Conservation (phyloP, 2,888 invertebrate species). For the Axea sp. region DNA sequence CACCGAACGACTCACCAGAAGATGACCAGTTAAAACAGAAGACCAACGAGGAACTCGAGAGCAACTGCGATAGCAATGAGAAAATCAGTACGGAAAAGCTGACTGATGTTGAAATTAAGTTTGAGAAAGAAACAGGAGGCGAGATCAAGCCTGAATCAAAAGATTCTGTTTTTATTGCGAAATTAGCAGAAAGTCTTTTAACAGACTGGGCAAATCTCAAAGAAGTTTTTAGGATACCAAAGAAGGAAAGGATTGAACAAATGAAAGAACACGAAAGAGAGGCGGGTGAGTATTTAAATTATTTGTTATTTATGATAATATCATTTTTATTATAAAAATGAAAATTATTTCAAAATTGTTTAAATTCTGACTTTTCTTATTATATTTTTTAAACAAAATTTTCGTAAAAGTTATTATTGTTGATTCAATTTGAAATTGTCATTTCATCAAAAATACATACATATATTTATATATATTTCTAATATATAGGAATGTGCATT, state of each 20-base stretch:
- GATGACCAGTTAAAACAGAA: constrained; percentile 72
- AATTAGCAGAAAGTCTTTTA: constrained; percentile 84
- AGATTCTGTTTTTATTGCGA: constrained; percentile 73
- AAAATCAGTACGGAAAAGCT: constrained; percentile 63
- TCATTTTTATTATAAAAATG: no score
- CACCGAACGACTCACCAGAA: constrained; percentile 74
- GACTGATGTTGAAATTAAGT: constrained; percentile 62
- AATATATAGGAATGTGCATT: no score
- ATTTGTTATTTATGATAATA: no score
- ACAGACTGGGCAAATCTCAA: constrained; percentile 88
- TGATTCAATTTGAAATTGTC: no score
- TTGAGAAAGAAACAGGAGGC: constrained; percentile 64
- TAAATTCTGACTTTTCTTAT: no score
- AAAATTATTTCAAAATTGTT: no score
- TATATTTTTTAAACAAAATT: no score
- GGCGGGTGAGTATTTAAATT: constrained; percentile 87
- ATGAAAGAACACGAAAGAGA: constrained; percentile 97
- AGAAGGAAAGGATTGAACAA: constrained; percentile 95
- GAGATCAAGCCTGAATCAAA: constrained; percentile 66
- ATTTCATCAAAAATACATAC: no score
- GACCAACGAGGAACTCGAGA: constrained; percentile 67
- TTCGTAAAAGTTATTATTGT: no score
- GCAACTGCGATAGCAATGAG: constrained; percentile 69
- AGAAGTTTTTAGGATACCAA: constrained; percentile 94
- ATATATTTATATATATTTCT: no score